Base-by-base conservation (phyloP, 2,888 invertebrate genomes). In the Drosophila mayaguana region DNA sequence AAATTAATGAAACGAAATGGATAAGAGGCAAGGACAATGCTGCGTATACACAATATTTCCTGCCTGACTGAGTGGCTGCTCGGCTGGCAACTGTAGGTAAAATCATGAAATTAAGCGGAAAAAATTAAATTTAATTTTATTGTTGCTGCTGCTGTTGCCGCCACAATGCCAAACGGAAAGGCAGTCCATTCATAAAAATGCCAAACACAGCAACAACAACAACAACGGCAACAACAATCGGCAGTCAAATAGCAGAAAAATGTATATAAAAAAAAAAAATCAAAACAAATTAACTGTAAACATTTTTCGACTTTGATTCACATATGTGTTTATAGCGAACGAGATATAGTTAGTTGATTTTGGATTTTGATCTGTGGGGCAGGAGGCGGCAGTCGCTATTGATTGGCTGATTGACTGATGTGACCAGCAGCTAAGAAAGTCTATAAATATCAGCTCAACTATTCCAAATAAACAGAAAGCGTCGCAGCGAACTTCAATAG, bases 111-210 rank as follows among this genome's bases (percentile, higher is more conserved):
- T 84, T 75, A 80, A 68, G 66, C 75, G 88, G 82, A 85, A 86
- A 82, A 82, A 78, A 73, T 77, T 75, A 68, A 80, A 82, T 72
- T 65, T 63, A 32, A 45, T 62, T 66, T 70, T 65, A 64, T 68
- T 68, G 67, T 43, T 63, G 54, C 36, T 43, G 60, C 18, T 40
- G 57, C 25, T 63, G 54, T 32, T 43, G 60, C n/a, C 36, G 57
- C 32, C 54, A 81, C 84, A 76, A 69, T 81, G 74, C 56, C 74
- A 62, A 51, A 56, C 61, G 56, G 54, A 56, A 20, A 40, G 50
- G 16, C 16, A 48, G 63, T 57, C 65, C 87, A 84, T 84, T 87
- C 84, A 84, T 84, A 76, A 84, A 84, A 86, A 82, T 73, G 78
- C 75, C 81, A 83, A 79, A 69, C 61, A 63, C 51, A 54, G 34